These are phyloP conservation scores for Henricia sp. DNA, from an alignment of 53 echinoderm and acorn worm species.

Conservation along the genomic window DNA sequence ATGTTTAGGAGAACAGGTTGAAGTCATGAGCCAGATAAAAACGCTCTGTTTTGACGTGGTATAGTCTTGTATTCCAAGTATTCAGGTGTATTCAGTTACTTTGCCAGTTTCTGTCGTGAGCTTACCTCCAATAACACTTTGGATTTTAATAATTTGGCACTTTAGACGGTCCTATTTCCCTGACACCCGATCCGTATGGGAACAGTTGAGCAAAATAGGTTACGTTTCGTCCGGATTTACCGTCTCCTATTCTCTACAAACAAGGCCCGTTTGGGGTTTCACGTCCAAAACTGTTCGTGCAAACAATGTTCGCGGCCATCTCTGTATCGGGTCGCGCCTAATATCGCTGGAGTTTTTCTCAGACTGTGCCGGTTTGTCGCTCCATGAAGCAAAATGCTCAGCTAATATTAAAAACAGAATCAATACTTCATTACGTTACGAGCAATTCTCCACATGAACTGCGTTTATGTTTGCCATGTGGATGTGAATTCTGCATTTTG, in stretches of 20 bases:
- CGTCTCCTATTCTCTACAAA: slow-evolving; percentile 18
- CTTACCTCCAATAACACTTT: slow-evolving; percentile 2
- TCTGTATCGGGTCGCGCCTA: slow-evolving; percentile 44
- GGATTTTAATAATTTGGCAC: neutral
- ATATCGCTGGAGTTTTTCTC: slow-evolving; percentile 3
- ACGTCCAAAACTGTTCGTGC: neutral
- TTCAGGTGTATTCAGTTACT: too few relatives aligned
- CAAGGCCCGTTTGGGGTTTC: slow-evolving; percentile 8
- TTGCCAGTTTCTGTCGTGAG: too few relatives aligned
- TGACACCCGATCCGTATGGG: slow-evolving; percentile 14
- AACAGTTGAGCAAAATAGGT: slow-evolving; percentile 23
- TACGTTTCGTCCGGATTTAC: slow-evolving; percentile 21
- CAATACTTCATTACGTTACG: slow-evolving; percentile 29
- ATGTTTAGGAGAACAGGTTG: too few relatives aligned
- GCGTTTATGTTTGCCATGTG: neutral
- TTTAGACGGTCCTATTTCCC: slow-evolving; percentile 5
- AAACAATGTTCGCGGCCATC: slow-evolving; percentile 24
- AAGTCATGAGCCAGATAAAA: too few relatives aligned
- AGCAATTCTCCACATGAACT: neutral
- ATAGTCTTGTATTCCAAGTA: too few relatives aligned
- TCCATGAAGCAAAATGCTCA: slow-evolving; percentile 19
- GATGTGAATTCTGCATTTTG: neutral
- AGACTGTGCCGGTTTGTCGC: neutral
- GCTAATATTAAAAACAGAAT: slow-evolving; percentile 55
- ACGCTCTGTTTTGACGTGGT: too few relatives aligned